Percentiles rank a stretch among this genome's conserved stretches.
These are phyloP conservation scores for Micromesistius poutassou DNA, from an alignment of 2,797 vertebrate species.

Conservation along the genomic window DNA sequence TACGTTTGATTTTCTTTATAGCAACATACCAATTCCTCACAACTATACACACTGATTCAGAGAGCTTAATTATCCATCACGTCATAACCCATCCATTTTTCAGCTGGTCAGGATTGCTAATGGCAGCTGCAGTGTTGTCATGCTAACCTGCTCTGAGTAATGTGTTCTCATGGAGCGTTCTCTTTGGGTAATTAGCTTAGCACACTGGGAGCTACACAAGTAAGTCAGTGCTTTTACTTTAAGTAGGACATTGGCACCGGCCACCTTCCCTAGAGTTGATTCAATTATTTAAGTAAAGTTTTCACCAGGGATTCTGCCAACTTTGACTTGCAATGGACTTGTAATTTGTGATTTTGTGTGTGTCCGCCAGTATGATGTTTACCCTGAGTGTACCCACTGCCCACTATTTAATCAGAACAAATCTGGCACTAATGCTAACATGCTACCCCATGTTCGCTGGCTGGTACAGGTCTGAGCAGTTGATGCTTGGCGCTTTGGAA, in stretches of 20 bases:
- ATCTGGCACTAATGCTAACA: slow-evolving; percentile 68
- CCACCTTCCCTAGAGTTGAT: not conserved
- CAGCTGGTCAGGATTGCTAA: not conserved
- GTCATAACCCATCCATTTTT: not conserved
- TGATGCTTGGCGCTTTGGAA: slow-evolving; percentile 60
- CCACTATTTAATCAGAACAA: slow-evolving; percentile 75
- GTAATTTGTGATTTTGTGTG: not conserved
- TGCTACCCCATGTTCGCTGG: slow-evolving; percentile 73
- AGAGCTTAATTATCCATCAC: not conserved
- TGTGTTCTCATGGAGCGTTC: not conserved
- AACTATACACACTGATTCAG: not conserved
- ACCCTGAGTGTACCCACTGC: slow-evolving; percentile 51
- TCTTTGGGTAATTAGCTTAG: not conserved
- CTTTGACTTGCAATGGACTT: not conserved
- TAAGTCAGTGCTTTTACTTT: slow-evolving; percentile 1
- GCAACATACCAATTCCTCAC: not conserved
- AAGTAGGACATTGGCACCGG: not conserved
- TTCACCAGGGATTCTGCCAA: not conserved
- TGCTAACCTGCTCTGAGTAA: slow-evolving; percentile 1
- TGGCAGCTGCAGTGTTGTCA: not conserved
- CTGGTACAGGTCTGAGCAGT: slow-evolving; percentile 66
- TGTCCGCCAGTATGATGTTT: slow-evolving; percentile 42
- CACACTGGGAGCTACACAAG: not conserved
- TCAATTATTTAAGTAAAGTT: not conserved
- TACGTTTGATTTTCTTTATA: not conserved